Percentiles rank a stretch among this genome's conserved stretches.
Evolutionary conservation across 2,888 invertebrate species (phyloP).

Genomic region (Ectobius pallidus): DNA sequence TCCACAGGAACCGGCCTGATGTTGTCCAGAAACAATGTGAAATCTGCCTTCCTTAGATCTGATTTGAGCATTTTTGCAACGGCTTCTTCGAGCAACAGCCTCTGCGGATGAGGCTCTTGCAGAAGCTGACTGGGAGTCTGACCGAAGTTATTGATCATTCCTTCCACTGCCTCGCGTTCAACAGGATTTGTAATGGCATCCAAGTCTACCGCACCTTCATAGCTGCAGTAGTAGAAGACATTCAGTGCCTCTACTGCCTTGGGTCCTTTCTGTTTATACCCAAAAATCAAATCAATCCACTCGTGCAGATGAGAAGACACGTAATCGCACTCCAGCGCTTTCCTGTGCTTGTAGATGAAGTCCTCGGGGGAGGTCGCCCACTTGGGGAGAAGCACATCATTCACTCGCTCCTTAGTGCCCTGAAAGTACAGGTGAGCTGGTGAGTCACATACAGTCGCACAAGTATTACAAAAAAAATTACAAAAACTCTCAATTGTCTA

Average conservation of each 20-base stretch:
- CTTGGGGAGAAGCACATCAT: slow-evolving; percentile 70
- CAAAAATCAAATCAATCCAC: slow-evolving; percentile 82
- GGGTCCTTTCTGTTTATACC: slow-evolving; percentile 69
- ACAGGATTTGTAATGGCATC: slow-evolving; percentile 68
- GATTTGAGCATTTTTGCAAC: slow-evolving; percentile 54
- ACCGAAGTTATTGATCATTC: slow-evolving; percentile 83
- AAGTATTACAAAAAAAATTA: no score
- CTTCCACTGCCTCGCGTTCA: slow-evolving; percentile 68
- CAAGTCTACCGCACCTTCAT: slow-evolving; percentile 76
- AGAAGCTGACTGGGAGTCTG: slow-evolving; percentile 78
- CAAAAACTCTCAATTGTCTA: no score
- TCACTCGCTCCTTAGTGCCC: slow-evolving; percentile 61
- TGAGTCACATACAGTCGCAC: no score
- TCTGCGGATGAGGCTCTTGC: slow-evolving; percentile 71
- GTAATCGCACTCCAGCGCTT: slow-evolving; percentile 77
- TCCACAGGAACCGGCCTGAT: slow-evolving; percentile 54
- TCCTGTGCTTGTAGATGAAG: slow-evolving; percentile 73
- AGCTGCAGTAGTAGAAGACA: slow-evolving; percentile 75
- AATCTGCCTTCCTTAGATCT: slow-evolving; percentile 52
- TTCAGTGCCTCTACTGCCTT: slow-evolving; percentile 72
- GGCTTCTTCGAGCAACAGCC: slow-evolving; percentile 56
- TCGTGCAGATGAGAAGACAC: slow-evolving; percentile 75
- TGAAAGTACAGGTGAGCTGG: no score
- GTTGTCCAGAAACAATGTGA: slow-evolving; percentile 48
- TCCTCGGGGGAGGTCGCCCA: slow-evolving; percentile 75